Evolutionary conservation across 2,797 vertebrate genomes (phyloP), one percentile per base, ranked within the genome.

Genomic region (Prionace glauca): DNA sequence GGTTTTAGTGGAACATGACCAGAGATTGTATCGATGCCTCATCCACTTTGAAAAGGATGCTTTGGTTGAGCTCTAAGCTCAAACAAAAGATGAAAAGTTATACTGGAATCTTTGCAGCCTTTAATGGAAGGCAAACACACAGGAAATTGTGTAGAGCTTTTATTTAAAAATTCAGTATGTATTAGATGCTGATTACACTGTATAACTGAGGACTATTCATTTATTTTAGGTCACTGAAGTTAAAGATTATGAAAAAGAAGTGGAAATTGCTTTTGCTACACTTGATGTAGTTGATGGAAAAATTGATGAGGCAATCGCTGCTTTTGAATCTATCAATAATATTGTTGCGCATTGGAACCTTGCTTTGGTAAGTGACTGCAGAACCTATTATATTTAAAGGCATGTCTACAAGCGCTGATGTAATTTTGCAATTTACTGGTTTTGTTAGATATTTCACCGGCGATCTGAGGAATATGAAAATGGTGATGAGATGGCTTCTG

Each of bases 241-340:
- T 96, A 97, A 97, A 96, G 97, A 96, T 0, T 98, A 98, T 96
- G 98, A 99, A 97, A 98, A 99, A 81, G 98, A 99, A 96, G 98
- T 98, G 69, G 97, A 95, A 45, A 97, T 99, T 96, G 98, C 98
- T 10, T 98, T 98, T 97, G 98, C 99, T 7, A 96, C 97, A 95
- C 97, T 98, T 90, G 98, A 99, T 97, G 98, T 98, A 95, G 98
- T 99, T 96, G 99, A 99, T 97, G 99, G 98, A 95, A 99, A 98
- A 97, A 98, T 97, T 0, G 98, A 99, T 91, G 98, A 99, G 96
- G 99, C 99, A 50, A 98, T 99, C 18, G 96, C 97, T 96, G 97
- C 98, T 26, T 98, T 99, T 97, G 98, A 99, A 97, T 97, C 98
- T 77, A 98, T 99, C 96, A 98, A 98, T 96, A 99, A 97, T 96